Evolutionary conservation across 2,797 vertebrate genomes (phyloP).

Genomic region (Basileuterus tristriatus): DNA sequence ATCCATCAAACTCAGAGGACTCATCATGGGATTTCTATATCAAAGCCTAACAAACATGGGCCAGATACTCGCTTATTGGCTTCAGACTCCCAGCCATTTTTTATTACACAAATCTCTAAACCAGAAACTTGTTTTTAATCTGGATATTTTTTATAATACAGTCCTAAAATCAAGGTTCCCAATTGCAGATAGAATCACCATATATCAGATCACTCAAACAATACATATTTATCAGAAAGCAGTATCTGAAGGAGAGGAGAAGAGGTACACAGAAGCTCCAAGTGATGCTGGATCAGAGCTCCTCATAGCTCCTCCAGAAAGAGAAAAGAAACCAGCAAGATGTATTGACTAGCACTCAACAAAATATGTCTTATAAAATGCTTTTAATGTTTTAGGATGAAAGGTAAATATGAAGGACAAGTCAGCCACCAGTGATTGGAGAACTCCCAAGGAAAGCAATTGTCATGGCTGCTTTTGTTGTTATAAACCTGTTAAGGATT

Average conservation of each 20-base stretch:
- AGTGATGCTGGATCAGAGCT: neutral
- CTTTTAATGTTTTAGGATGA: neutral
- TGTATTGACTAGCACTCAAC: neutral
- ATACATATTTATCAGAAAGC: neutral
- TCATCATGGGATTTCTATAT: neutral
- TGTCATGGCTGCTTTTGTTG: neutral
- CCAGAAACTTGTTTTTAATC: neutral
- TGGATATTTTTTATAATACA: neutral
- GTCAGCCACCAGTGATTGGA: fast-evolving
- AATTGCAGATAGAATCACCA: neutral
- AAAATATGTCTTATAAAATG: neutral
- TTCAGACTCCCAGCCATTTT: neutral
- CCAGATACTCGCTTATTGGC: neutral
- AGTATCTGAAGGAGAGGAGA: neutral
- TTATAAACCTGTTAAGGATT: neutral
- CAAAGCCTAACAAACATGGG: neutral
- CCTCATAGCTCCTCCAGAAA: neutral
- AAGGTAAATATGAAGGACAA: neutral
- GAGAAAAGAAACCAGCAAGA: neutral
- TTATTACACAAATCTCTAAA: neutral
- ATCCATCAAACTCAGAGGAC: neutral
- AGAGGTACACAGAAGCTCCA: neutral
- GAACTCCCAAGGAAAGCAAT: neutral
- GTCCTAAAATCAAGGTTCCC: neutral
- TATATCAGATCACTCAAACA: neutral